These are phyloP conservation scores for Thomomys bottae DNA, from an alignment of 2,113 vertebrate genomes.

Conservation along the genomic window DNA sequence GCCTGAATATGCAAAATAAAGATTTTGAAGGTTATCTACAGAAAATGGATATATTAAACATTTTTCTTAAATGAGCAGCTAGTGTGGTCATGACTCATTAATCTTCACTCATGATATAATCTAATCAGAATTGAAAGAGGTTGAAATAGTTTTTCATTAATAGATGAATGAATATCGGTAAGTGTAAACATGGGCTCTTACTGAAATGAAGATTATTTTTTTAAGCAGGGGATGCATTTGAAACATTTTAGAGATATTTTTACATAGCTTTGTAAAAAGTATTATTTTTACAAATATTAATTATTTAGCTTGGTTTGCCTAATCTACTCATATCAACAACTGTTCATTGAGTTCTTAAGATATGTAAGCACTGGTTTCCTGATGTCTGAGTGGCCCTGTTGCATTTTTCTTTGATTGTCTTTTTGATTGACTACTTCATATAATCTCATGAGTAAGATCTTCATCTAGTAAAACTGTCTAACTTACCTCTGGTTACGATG, in stretches of 20 bases:
- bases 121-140: neutral
- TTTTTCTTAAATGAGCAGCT: neutral
- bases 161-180: neutral
- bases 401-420: slow-evolving; percentile 19
- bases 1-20: slow-evolving; percentile 23
- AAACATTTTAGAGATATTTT: neutral
- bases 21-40: neutral
- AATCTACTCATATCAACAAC: neutral
- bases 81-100: neutral
- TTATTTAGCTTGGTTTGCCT: too few relatives aligned
- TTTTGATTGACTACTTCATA: slow-evolving; percentile 45
- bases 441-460: neutral
- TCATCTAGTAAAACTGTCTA: neutral
- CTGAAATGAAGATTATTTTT: neutral
- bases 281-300: too few relatives aligned
- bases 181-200: neutral
- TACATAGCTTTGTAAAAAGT: neutral
- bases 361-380: neutral
- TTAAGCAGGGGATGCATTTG: neutral
- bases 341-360: neutral
- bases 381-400: neutral
- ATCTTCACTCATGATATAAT: neutral
- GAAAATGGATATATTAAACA: neutral
- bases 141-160: neutral
- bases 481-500: slow-evolving; percentile 11